phyloP scores from a whole-genome alignment of 2,797 vertebrate species.

The Cynodonichthys magdalenae region DNA sequence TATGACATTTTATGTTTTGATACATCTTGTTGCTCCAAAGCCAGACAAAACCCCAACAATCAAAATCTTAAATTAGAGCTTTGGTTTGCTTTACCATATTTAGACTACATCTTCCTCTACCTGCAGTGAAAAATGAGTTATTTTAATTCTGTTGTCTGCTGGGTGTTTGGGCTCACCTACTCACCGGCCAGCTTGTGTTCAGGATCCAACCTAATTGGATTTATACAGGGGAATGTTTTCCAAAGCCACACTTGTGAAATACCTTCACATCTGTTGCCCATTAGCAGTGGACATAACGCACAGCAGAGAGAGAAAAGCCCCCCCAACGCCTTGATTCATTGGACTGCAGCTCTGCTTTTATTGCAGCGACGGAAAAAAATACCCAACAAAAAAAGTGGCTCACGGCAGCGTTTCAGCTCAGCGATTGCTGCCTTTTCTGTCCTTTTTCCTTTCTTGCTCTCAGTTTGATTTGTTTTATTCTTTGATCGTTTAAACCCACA shows the following conservation, averaged over 20 bases:
- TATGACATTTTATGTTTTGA: background rate
- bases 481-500: constrained; percentile 23
- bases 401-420: constrained; percentile 43
- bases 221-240: constrained; percentile 85
- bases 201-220: constrained; percentile 79
- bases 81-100: constrained; percentile 50
- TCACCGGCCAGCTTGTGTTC: constrained; percentile 62
- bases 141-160: constrained; percentile 58
- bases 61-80: constrained; percentile 39
- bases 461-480: constrained; percentile 33
- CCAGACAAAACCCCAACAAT: constrained; percentile 58
- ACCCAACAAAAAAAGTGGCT: constrained; percentile 41
- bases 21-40: constrained; percentile 22
- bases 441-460: constrained; percentile 23
- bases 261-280: constrained; percentile 82
- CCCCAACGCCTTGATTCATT: constrained; percentile 79
- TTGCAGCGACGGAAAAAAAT: constrained; percentile 58
- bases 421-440: constrained; percentile 49
- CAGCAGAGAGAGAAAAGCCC: constrained; percentile 81
- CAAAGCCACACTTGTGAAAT: constrained; percentile 84
- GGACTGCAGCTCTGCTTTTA: constrained; percentile 75
- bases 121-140: constrained; percentile 49
- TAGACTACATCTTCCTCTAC: constrained; percentile 39
- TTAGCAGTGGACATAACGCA: constrained; percentile 82
- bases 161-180: constrained; percentile 39